Percentiles rank a stretch among this genome's conserved stretches.
Conservation (phyloP, 2,797 vertebrate species). For the Bradypus variegatus region DNA sequence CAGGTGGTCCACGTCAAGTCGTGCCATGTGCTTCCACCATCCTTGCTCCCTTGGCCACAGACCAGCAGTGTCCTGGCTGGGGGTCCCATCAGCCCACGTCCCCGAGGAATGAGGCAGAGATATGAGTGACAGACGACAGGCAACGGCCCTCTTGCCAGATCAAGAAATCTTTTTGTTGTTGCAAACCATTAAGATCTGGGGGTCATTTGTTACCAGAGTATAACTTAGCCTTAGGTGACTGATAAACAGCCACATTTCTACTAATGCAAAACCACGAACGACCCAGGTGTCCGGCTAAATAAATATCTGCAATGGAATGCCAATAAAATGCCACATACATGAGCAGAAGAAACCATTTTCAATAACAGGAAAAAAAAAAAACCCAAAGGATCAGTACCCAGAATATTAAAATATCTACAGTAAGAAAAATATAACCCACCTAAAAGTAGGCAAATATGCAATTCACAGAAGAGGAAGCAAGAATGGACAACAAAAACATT, state of each 20-base stretch:
- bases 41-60: background rate
- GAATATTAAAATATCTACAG: background rate
- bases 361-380: background rate
- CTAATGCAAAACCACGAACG: background rate
- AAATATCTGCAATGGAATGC: background rate
- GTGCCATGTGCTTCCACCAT: background rate
- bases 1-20: rapidly evolving
- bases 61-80: background rate
- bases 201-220: background rate
- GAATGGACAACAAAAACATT: background rate
- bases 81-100: background rate
- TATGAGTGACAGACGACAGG: background rate
- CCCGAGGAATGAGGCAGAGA: background rate
- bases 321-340: background rate
- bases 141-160: rapidly evolving
- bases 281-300: background rate
- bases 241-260: background rate
- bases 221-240: background rate
- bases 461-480: background rate
- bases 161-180: background rate
- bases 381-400: background rate
- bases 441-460: background rate
- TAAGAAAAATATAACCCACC: background rate
- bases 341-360: background rate
- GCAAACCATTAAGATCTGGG: background rate